A percentile compares a stretch with the other conserved stretches of the same genome.
phyloP scores from a whole-genome alignment of 2,888 invertebrate species.

The Meganola albula region DNA sequence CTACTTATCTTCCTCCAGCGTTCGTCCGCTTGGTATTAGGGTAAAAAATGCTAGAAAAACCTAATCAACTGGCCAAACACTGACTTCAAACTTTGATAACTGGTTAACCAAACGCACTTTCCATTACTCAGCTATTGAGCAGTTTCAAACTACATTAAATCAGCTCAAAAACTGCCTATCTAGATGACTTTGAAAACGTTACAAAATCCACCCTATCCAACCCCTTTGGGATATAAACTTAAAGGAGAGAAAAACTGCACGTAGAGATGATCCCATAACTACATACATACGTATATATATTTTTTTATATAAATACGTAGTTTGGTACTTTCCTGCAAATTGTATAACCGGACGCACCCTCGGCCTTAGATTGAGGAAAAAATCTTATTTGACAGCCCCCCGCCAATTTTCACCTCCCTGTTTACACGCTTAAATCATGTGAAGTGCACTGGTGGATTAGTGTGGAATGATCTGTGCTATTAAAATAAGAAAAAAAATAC shows the following conservation, averaged over 20 bases:
- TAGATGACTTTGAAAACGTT: conserved; percentile 14
- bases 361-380: conserved; percentile 63
- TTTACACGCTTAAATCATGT: conserved; percentile 45
- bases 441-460: conserved; percentile 33
- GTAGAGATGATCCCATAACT: conserved; percentile 10
- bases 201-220: conserved; percentile 6
- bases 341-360: conserved; percentile 55
- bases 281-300: neutral
- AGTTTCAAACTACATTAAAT: no score
- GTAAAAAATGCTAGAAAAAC: no score
- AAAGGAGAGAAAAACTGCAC: conserved; percentile 5
- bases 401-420: conserved; percentile 60
- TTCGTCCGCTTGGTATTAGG: no score
- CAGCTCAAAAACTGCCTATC: conserved; percentile 3
- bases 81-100: no score
- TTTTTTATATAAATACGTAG: conserved; percentile 7
- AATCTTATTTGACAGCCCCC: conserved; percentile 72
- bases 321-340: conserved; percentile 33
- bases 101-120: no score
- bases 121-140: no score
- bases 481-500: neutral
- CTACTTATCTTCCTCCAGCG: no score
- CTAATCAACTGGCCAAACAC: no score
- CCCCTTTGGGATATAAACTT: conserved; percentile 18
- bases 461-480: conserved; percentile 27